Percentiles rank a stretch among this genome's conserved stretches.
phyloP scores from a whole-genome alignment of 1,140 invertebrate species.

The Ostrea edulis region DNA sequence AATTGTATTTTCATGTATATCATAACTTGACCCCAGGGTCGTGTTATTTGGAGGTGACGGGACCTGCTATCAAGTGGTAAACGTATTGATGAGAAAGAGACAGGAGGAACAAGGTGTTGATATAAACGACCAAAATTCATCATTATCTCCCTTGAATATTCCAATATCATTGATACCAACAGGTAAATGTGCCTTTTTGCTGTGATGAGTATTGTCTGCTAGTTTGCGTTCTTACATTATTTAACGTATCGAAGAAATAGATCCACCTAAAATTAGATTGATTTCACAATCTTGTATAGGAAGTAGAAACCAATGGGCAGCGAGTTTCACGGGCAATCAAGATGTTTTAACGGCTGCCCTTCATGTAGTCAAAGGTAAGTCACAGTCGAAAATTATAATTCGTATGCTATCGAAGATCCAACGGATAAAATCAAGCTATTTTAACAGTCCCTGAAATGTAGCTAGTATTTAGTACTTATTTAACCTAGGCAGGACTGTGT shows the following conservation, averaged over 20 bases:
- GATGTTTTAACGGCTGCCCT: constrained; percentile 60
- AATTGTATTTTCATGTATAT: not conserved
- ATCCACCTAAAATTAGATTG: not conserved
- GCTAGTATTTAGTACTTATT: too few species aligned
- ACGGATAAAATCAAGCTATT: too few species aligned
- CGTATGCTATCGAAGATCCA: too few species aligned
- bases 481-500: too few species aligned
- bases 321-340: constrained; percentile 44
- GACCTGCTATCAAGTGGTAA: not conserved
- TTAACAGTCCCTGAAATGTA: too few species aligned
- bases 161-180: constrained; percentile 16
- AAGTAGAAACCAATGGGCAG: constrained; percentile 58
- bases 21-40: not conserved
- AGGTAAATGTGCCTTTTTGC: not conserved
- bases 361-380: constrained; percentile 62
- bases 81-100: not conserved
- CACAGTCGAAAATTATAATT: too few species aligned
- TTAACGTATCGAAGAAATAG: not conserved
- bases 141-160: not conserved
- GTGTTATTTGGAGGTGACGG: constrained; percentile 31
- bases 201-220: not conserved
- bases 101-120: constrained; percentile 20
- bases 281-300: constrained; percentile 49
- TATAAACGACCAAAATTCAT: not conserved
- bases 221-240: not conserved